phyloP scores from a whole-genome alignment of 2,888 invertebrate species.

The Bellardia bayeri region DNA sequence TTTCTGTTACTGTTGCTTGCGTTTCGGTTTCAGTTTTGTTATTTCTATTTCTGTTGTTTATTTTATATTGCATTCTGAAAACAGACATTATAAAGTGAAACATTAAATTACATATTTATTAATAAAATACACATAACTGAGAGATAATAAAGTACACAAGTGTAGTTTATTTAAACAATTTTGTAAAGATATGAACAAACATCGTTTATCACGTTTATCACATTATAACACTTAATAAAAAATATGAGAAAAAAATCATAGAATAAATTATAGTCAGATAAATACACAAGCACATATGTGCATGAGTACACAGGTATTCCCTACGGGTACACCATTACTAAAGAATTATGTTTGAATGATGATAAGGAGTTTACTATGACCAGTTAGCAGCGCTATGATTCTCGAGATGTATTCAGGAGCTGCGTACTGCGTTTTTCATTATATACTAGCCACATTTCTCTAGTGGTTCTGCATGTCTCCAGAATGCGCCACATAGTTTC shows the following conservation, averaged over 20 bases:
- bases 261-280: conserved; percentile 1
- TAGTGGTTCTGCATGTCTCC: no score
- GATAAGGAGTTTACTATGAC: not conserved
- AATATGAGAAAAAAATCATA: not conserved
- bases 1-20: conserved; percentile 9
- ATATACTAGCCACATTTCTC: no score
- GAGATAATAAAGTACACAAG: conserved; percentile 3
- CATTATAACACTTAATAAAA: not conserved
- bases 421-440: no score
- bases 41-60: conserved; percentile 21
- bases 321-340: no score
- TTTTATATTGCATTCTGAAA: conserved; percentile 62
- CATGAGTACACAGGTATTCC: not conserved
- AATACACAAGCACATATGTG: not conserved
- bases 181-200: conserved; percentile 23
- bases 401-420: no score
- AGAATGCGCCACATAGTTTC: no score
- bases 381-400: not conserved
- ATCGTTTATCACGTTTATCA: not conserved
- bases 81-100: conserved; percentile 44
- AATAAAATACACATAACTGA: conserved; percentile 9
- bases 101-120: conserved; percentile 14
- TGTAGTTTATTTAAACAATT: conserved; percentile 11
- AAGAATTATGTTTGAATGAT: not conserved
- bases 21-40: conserved; percentile 36